Evolutionary conservation across 2,113 vertebrate genomes (phyloP).

Genomic region (Hystrix cristata): DNA sequence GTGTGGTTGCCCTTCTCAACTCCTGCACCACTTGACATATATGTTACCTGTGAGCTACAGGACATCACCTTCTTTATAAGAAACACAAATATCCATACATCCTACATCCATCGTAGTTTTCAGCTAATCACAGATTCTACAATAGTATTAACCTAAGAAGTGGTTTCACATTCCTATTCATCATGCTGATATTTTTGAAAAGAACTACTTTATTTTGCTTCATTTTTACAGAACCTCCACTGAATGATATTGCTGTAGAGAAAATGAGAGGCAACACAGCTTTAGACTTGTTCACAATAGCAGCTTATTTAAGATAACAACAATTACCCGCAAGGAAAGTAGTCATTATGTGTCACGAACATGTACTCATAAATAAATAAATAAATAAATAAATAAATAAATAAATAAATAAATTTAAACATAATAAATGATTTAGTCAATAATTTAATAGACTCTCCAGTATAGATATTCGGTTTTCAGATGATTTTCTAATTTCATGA

Average conservation of each 20-base stretch:
- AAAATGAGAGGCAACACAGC: conserved; percentile 45
- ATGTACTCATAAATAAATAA: background rate
- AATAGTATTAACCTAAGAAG: conserved; percentile 30
- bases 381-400: background rate
- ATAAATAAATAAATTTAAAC: background rate
- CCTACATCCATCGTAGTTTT: background rate
- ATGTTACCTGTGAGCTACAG: conserved; percentile 60
- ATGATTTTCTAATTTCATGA: conserved; percentile 47
- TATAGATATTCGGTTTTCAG: conserved; percentile 41
- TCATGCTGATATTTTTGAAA: conserved; percentile 40
- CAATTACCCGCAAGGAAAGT: background rate
- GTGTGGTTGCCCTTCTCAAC: conserved; percentile 74
- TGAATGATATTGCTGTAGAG: conserved; percentile 37
- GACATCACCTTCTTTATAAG: conserved; percentile 57
- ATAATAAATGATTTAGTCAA: conserved; percentile 44
- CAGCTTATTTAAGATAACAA: conserved; percentile 60
- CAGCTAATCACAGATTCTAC: conserved; percentile 22
- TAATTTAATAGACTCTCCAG: conserved; percentile 44
- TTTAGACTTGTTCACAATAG: conserved; percentile 52
- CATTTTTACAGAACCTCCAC: conserved; percentile 36
- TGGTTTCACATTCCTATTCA: conserved; percentile 35
- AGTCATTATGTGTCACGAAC: background rate
- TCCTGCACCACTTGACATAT: conserved; percentile 56
- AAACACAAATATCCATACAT: conserved; percentile 13
- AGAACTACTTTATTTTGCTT: conserved; percentile 19